These are phyloP conservation scores for Hydractinia echinata DNA, from an alignment of 30 jellyfish, hydroid and myxozoan species.

Conservation along the genomic window DNA sequence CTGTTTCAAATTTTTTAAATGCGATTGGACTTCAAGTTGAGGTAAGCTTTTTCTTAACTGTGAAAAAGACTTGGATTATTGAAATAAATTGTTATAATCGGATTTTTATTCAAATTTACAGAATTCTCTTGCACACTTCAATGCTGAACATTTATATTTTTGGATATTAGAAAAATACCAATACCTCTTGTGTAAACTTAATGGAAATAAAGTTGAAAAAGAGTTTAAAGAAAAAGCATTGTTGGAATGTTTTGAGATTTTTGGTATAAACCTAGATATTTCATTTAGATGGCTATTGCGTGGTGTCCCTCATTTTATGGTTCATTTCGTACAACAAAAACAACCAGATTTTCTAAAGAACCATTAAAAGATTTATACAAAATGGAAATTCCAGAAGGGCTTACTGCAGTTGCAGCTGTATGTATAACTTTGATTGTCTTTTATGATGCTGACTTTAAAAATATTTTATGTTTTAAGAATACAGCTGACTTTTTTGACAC, in stretches of 20 bases:
- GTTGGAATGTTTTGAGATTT: too few relatives aligned
- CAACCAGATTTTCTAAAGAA: constrained; percentile 61
- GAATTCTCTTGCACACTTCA: too few relatives aligned
- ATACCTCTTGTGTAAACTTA: too few relatives aligned
- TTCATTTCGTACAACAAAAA: constrained; percentile 58
- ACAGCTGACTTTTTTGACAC: not conserved
- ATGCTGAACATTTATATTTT: too few relatives aligned
- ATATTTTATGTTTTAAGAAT: not conserved
- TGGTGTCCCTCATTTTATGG: constrained; percentile 67
- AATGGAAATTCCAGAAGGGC: constrained; percentile 68
- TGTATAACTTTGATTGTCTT: not conserved
- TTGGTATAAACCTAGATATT: not conserved
- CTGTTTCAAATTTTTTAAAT: constrained; percentile 61
- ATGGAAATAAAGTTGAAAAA: too few relatives aligned
- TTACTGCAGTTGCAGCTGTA: constrained; percentile 88
- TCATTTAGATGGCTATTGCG: constrained; percentile 65
- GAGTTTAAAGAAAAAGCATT: too few relatives aligned
- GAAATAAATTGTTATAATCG: too few relatives aligned
- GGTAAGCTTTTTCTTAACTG: constrained; percentile 31
- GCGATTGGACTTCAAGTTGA: constrained; percentile 79
- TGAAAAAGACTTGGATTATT: not conserved
- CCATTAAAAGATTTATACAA: constrained; percentile 62
- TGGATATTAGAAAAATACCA: too few relatives aligned
- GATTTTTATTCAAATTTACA: too few relatives aligned
- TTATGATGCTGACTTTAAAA: not conserved